These are phyloP conservation scores for Romanomermis culicivorax DNA, from an alignment of 2,888 invertebrate genomes.

Conservation along the genomic window DNA sequence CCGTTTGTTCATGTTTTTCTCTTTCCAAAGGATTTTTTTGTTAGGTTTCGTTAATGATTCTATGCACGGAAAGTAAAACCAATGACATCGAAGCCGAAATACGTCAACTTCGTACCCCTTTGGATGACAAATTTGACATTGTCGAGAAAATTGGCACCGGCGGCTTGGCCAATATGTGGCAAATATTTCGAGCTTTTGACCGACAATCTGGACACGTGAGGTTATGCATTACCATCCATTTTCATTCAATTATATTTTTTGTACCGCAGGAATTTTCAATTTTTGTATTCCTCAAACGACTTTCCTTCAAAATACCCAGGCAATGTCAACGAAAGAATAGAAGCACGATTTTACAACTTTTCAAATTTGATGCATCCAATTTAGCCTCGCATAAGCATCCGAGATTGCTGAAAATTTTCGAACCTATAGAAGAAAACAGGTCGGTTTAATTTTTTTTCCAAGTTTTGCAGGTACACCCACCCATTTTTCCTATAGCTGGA, in stretches of 20 bases:
- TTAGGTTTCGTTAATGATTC: too few relatives aligned
- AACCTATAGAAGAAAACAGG: too few relatives aligned
- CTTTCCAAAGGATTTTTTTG: too few relatives aligned
- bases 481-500: too few relatives aligned
- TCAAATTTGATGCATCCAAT: neutral
- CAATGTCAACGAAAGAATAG: neutral
- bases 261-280: neutral
- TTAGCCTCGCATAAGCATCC: neutral
- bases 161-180: neutral
- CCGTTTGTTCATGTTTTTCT: too few relatives aligned
- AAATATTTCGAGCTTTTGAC: neutral
- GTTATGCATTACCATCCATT: neutral
- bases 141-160: neutral
- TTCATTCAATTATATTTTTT: too few relatives aligned
- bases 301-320: neutral
- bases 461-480: too few relatives aligned
- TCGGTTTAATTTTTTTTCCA: too few relatives aligned
- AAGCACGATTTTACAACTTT: conserved; percentile 19
- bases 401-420: neutral
- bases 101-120: neutral
- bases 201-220: neutral
- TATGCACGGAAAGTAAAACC: too few relatives aligned
- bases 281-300: neutral
- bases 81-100: too few relatives aligned
- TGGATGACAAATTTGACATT: neutral